Base-by-base conservation (phyloP, 2,888 invertebrate species). In the Conus canariensis region DNA sequence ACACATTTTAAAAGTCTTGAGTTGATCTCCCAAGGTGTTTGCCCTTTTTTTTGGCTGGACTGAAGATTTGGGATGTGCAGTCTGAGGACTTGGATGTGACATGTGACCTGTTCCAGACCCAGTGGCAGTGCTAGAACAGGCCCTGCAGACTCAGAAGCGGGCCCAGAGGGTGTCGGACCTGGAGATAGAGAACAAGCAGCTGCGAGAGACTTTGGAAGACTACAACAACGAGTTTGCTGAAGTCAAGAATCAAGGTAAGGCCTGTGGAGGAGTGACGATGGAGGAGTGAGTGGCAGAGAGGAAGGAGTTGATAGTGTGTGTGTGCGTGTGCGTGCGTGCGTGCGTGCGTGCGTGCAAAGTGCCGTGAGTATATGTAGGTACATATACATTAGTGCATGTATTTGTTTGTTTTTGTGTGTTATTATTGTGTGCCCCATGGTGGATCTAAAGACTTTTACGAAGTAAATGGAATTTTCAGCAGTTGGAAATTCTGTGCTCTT, bases 191-290 rank as follows among this genome's bases (percentile, higher is more conserved):
- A 97, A 97, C 94, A 96, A 96, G 91, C 96, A 96, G 91, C 94
- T 97, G 89, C 94, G 97, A 89, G 96, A 97, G 90, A 96, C 97
- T n/a, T 93, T 97, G n/a, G 95, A 96, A 80, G 97, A 97, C 90
- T 96, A 97, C 94, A 97, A 97, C 94, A 95, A 96, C 91, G 97
- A 97, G 94, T 96, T 97, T 93, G 96, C 97, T 88, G 96, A 97
- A 92, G 96, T 97, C 14, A 96, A 96, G 93, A 97, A 97, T 93
- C 97, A 97, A 96, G 97, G 96, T 96, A 90, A 87, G 93, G 45
- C 45, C 45, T 45, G 56, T 3, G 83, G 16, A 16, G 7, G 45
- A 56, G 83, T 14, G 80, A 30, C 45, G 10, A 30, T 8, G 45
- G 12, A 10, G 12, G 45, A 19, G 80, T 25, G 45, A 80, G 80